A percentile compares a stretch with the other conserved stretches of the same genome.
Evolutionary conservation across 2,113 vertebrate genomes (phyloP).

Genomic region (Perca flavescens): DNA sequence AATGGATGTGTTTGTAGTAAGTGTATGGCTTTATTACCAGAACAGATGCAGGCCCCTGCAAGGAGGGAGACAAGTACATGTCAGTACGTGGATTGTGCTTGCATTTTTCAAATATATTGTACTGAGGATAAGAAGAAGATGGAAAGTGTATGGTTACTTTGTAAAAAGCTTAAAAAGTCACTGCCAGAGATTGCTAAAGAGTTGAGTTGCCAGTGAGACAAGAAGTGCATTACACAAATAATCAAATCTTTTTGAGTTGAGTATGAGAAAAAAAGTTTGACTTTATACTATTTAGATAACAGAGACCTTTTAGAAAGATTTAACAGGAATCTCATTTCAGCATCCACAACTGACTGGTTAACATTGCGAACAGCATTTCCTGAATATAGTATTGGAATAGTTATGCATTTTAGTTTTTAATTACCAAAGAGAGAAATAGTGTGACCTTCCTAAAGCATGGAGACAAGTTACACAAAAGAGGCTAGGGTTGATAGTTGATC

Average conservation of each 20-base stretch:
- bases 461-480: not conserved
- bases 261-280: not conserved
- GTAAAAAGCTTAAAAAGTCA: not conserved
- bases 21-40: slow-evolving; percentile 18
- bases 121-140: not conserved
- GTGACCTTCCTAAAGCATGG: not conserved
- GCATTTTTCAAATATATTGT: not conserved
- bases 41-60: slow-evolving; percentile 3
- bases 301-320: not conserved
- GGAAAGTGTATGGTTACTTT: not conserved
- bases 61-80: not conserved
- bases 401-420: not conserved
- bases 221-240: not conserved
- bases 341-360: not conserved
- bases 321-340: not conserved
- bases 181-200: not conserved
- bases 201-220: not conserved
- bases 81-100: not conserved
- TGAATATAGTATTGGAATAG: slow-evolving; percentile 12
- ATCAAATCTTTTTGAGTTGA: not conserved
- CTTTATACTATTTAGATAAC: not conserved
- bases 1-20: slow-evolving; percentile 31
- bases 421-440: not conserved
- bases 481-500: not conserved
- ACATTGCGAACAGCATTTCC: not conserved